Conservation (phyloP, 92 coral and sea anemone genomes). For the Paramuricea clavata region DNA sequence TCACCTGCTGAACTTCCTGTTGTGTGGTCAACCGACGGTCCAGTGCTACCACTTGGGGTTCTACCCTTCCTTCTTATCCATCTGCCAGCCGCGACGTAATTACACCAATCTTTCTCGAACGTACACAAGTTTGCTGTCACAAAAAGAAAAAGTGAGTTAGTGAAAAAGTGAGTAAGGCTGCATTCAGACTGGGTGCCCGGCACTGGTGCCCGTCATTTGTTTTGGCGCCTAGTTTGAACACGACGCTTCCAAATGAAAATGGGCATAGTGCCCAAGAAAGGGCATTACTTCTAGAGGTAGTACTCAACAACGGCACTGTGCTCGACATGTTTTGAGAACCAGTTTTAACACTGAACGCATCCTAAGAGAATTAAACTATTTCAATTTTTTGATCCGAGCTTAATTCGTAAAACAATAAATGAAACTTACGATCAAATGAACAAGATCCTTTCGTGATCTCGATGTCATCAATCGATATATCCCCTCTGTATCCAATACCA, state of each 20-base stretch:
- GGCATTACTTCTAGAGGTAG: too few relatives aligned
- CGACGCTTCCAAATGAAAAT: too few relatives aligned
- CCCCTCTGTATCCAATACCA: conserved; percentile 67
- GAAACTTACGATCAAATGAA: conserved; percentile 18
- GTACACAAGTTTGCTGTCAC: conserved; percentile 59
- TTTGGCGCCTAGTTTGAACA: too few relatives aligned
- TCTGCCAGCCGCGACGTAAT: conserved; percentile 47
- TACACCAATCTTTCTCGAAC: conserved; percentile 77
- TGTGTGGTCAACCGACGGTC: conserved; percentile 84
- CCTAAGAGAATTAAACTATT: too few relatives aligned
- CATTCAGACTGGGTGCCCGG: too few relatives aligned
- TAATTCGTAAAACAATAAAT: too few relatives aligned
- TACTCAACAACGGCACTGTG: too few relatives aligned
- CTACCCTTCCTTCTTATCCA: conserved; percentile 79
- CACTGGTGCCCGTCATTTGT: too few relatives aligned
- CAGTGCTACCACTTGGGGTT: conserved; percentile 78
- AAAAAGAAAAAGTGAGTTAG: neutral
- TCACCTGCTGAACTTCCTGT: conserved; percentile 77
- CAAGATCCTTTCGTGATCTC: conserved; percentile 73
- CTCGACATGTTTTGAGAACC: too few relatives aligned
- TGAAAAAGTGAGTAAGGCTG: neutral
- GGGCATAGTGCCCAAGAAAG: too few relatives aligned
- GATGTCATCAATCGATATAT: conserved; percentile 91
- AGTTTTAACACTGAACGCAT: too few relatives aligned
- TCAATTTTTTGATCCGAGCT: too few relatives aligned